Percentiles rank a stretch among this genome's conserved stretches.
Conservation (phyloP, 2,888 invertebrate species). For the Erebia palarica region DNA sequence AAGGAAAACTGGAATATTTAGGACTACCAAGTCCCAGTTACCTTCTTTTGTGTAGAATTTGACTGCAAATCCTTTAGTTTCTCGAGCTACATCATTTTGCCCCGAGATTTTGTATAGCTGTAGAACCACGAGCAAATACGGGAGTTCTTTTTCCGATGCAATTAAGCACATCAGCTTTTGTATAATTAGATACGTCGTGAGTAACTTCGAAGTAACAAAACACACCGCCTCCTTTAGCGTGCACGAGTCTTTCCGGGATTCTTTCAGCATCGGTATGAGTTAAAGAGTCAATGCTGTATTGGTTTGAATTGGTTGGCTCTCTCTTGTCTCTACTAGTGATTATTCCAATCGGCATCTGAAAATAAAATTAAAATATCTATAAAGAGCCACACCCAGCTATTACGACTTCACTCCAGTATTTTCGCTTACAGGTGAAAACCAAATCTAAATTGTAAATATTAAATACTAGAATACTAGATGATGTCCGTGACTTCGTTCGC, state of each 20-base stretch:
- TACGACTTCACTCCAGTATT: background rate
- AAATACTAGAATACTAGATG: too few species aligned
- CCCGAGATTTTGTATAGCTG: constrained; percentile 90
- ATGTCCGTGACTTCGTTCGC: too few species aligned
- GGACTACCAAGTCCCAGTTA: constrained; percentile 93
- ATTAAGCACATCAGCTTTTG: constrained; percentile 88
- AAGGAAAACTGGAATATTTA: constrained; percentile 93
- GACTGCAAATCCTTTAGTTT: constrained; percentile 92
- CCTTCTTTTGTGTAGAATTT: constrained; percentile 96
- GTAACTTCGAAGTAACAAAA: constrained; percentile 92
- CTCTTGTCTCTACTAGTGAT: constrained; percentile 86
- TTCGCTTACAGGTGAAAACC: too few species aligned
- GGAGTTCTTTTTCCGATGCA: constrained; percentile 90
- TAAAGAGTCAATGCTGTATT: constrained; percentile 54
- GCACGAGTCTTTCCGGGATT: constrained; percentile 95
- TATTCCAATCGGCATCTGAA: constrained; percentile 75
- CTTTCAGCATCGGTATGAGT: constrained; percentile 91
- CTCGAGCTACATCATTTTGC: constrained; percentile 92
- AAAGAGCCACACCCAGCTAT: background rate
- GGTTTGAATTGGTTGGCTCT: constrained; percentile 81
- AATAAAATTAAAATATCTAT: constrained; percentile 36
- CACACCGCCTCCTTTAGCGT: constrained; percentile 95
- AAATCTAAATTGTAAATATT: too few species aligned
- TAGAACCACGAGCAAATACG: constrained; percentile 88
- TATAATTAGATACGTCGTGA: constrained; percentile 89